Percentiles rank a stretch among this genome's conserved stretches.
Conservation (phyloP, 2,888 invertebrate genomes). For the Habroteleia sp. region DNA sequence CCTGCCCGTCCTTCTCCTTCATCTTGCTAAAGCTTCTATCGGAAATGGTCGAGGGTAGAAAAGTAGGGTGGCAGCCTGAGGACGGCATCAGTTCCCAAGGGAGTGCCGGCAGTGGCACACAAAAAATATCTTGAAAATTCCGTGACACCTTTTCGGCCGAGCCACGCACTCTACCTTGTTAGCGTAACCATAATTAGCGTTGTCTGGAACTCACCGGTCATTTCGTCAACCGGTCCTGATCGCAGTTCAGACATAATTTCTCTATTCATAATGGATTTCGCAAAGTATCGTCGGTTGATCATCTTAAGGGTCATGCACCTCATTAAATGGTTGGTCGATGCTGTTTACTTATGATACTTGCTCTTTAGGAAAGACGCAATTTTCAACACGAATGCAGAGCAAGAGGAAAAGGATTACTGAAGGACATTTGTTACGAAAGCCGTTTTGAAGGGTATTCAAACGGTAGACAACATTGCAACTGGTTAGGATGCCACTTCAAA, state of each 20-base stretch:
- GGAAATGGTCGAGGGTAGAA: conserved; percentile 63
- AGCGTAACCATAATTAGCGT: too few species aligned
- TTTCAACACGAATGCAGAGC: background rate
- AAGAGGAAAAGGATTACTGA: conserved; percentile 1
- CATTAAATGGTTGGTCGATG: background rate
- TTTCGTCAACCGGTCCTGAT: conserved; percentile 13
- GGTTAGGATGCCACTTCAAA: too few species aligned
- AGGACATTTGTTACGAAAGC: background rate
- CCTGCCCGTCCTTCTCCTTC: conserved; percentile 51
- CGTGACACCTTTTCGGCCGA: conserved; percentile 32
- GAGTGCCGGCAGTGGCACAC: conserved; percentile 66
- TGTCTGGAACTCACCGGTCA: too few species aligned
- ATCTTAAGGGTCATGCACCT: conserved; percentile 8
- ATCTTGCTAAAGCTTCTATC: conserved; percentile 63
- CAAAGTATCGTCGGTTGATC: conserved; percentile 7
- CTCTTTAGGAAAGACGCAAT: conserved; percentile 8
- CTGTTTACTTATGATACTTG: conserved; percentile 14
- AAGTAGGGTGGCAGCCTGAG: conserved; percentile 59
- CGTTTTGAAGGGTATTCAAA: conserved; percentile 15
- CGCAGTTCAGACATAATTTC: conserved; percentile 2
- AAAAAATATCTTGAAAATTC: conserved; percentile 68
- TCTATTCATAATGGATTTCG: conserved; percentile 3
- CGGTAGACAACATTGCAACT: too few species aligned
- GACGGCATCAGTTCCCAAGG: conserved; percentile 52
- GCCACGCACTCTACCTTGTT: background rate